Evolutionary conservation across 2,797 vertebrate species (phyloP).

Genomic region (Acomys russatus): DNA sequence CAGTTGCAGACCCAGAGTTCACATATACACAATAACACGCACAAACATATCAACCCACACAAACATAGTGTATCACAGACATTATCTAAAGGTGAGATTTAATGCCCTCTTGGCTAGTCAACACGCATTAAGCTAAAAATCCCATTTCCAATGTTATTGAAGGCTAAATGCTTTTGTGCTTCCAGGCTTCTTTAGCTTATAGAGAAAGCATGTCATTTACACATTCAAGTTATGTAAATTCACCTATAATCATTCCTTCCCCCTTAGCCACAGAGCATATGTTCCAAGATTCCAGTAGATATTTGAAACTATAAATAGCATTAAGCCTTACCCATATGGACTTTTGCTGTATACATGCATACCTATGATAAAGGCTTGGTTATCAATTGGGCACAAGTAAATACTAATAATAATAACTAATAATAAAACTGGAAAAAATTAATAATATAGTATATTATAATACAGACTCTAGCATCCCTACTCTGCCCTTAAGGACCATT

Average conservation of each 20-base stretch:
- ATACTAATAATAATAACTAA: background rate
- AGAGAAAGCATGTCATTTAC: slow-evolving; percentile 34
- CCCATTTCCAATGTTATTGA: slow-evolving; percentile 8
- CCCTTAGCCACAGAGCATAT: background rate
- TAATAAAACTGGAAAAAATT: background rate
- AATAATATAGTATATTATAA: background rate
- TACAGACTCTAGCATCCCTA: background rate
- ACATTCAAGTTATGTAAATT: slow-evolving; percentile 47
- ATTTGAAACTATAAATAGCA: background rate
- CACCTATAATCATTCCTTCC: background rate
- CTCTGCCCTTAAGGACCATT: background rate
- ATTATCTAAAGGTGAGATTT: slow-evolving; percentile 36
- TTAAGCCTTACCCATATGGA: background rate
- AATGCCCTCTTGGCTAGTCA: slow-evolving; percentile 32
- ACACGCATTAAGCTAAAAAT: background rate
- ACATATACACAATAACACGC: background rate
- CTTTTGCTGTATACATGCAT: background rate
- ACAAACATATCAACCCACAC: background rate
- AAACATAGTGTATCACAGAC: background rate
- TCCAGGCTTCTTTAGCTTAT: slow-evolving; percentile 3
- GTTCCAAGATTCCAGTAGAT: background rate
- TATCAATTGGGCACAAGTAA: background rate
- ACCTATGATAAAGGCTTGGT: background rate
- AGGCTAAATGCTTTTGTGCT: background rate
- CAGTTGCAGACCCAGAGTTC: background rate